A percentile compares a stretch with the other conserved stretches of the same genome.
These are phyloP conservation scores for Zaprionus nigranus DNA, from an alignment of 1,140 invertebrate genomes.

Conservation along the genomic window DNA sequence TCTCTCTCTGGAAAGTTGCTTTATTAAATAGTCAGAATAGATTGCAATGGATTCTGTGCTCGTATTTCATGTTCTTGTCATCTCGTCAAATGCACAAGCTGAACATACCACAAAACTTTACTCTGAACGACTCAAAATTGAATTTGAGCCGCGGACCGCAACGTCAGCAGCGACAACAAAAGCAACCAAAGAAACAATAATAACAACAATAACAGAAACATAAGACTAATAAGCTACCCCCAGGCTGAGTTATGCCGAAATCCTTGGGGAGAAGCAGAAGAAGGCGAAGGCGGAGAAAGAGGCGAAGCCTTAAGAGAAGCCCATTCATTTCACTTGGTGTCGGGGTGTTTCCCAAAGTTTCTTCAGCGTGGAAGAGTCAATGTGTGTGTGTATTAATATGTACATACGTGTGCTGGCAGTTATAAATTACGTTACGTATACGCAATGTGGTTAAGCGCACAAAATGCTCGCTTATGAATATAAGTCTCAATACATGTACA, in stretches of 20 bases:
- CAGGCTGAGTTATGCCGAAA: constrained; percentile 36
- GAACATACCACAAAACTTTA: constrained; percentile 42
- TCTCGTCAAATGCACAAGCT: constrained; percentile 28
- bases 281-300: neutral
- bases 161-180: constrained; percentile 23
- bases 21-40: constrained; percentile 45
- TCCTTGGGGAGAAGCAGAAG: constrained; percentile 19
- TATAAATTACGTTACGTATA: constrained; percentile 79
- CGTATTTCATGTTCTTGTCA: constrained; percentile 33
- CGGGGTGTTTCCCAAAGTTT: constrained; percentile 49
- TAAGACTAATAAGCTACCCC: constrained; percentile 52
- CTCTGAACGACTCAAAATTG: constrained; percentile 47
- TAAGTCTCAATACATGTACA: constrained; percentile 27
- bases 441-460: constrained; percentile 66
- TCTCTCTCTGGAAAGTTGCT: constrained; percentile 33
- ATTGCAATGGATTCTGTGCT: constrained; percentile 13
- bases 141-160: constrained; percentile 58
- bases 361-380: neutral
- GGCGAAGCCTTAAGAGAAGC: constrained; percentile 3
- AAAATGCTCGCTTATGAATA: constrained; percentile 75
- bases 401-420: constrained; percentile 31
- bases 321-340: constrained; percentile 38
- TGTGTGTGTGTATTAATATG: neutral
- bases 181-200: constrained; percentile 15
- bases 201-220: constrained; percentile 24